Conservation (phyloP, 2,113 vertebrate species). For the Marmota flaviventris region DNA sequence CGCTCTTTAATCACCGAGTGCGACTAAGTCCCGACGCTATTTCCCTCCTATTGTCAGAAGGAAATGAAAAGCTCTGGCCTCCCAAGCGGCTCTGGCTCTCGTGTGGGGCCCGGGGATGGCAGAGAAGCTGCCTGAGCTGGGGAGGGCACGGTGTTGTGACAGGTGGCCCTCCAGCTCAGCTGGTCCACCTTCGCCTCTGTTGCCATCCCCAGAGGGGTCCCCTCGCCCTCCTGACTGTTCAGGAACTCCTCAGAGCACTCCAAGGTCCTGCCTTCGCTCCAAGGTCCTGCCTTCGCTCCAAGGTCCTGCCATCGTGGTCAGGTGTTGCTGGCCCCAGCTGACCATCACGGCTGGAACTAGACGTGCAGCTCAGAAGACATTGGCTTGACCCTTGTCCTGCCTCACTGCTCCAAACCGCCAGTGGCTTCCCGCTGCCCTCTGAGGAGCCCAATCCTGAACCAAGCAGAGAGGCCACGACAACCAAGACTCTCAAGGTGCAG, state of each 20-base stretch:
- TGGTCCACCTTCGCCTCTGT: accelerated
- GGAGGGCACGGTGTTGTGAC: accelerated
- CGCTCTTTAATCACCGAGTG: conserved; percentile 34
- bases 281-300: neutral
- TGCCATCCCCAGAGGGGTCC: neutral
- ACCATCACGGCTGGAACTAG: neutral
- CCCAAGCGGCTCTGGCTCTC: neutral
- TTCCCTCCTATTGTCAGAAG: neutral
- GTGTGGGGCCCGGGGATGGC: neutral
- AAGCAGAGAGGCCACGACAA: neutral
- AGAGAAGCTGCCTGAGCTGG: accelerated
- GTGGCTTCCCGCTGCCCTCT: neutral
- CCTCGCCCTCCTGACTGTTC: neutral
- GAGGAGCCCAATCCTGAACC: neutral
- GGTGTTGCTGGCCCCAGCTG: neutral
- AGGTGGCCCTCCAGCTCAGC: accelerated
- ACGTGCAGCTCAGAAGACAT: neutral
- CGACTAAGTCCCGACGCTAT: neutral
- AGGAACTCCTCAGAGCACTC: neutral
- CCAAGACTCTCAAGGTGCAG: neutral
- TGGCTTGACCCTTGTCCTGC: neutral
- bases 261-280: neutral
- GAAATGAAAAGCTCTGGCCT: neutral
- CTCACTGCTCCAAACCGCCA: neutral
- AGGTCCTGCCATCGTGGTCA: neutral